Evolutionary conservation across 2,113 vertebrate species (phyloP), one percentile per base, ranked within the genome.

Genomic region (Antigone vipio): DNA sequence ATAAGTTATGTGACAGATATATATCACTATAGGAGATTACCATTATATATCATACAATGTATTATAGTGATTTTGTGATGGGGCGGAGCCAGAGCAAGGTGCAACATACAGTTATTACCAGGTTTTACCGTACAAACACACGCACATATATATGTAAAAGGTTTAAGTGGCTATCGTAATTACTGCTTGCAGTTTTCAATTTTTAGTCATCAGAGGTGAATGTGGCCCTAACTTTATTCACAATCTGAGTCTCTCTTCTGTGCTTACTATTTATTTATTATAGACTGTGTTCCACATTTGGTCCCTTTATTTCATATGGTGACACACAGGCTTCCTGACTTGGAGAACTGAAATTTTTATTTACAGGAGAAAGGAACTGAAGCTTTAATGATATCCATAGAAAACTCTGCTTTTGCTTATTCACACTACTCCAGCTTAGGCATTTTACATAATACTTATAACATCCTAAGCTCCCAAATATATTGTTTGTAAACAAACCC

Each of bases 401-500:
- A 82, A 95, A 89, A 84, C 49, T 55, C 55, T 59, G 44, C 21
- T 45, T 89, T 72, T 89, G 32, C n/a, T 59, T 72, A 35, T 78
- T 75, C 29, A 52, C 30, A 9, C 18, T 68, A 17, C 59, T 95
- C 79, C 52, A 81, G 12, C 23, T 30, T 78, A 68, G 42, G 49
- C 5, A 64, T 92, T 93, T 93, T 89, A 15, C 53, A n/a, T 85
- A 67, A 67, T 67, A 75, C 34, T 85, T 11, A 12, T 80, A 82
- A 49, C 44, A 73, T 55, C 47, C 63, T 80, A 45, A 85, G 27
- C 26, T 93, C 34, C 53, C 50, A 88, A 75, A 92, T 85, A 80
- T 34, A 93, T 73, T 34, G 40, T 80, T 71, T 80, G 62, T 88
- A 93, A 94, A 93, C 68, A 97, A 84, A 81, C 16, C 26, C 32